Base-by-base conservation (phyloP, 2,113 vertebrate species). In the Strix uralensis region DNA sequence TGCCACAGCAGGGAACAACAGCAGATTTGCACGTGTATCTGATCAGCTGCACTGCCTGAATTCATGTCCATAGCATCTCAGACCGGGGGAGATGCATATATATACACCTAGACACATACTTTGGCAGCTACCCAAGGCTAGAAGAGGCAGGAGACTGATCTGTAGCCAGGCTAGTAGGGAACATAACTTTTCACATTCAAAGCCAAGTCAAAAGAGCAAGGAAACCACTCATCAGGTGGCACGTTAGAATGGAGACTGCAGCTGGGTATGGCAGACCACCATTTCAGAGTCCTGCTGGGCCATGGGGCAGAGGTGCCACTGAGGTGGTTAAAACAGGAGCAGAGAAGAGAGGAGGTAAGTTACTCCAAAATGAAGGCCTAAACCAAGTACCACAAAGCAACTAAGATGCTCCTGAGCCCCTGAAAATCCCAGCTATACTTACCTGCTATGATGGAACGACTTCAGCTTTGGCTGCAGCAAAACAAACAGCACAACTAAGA, bases 371-470 rank as follows among this genome's bases (percentile, higher is more conserved):
- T 0, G 0, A 65, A 77, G 16, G 26, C 38, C 63, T 55, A 83
- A 90, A 67, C 17, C 46, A 77, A 55, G n/a, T 81, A 25, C 36
- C 91, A 44, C 49, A 85, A 59, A 84, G 55, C 63, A 90, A 29
- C 4, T 46, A 46, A n/a, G 13, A 18, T 27, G 8, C 6, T 52
- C 38, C 40, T 38, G 7, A 58, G 27, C 7, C 29, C 34, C 26
- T 34, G 19, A 32, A 34, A 34, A 18, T 3, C 25, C 27, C 70
- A 65, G 34, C 63, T 30, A 21, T 58, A 52, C 98, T 98, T 70
- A 99, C 99, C 99, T 99, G 98, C 97, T 99, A 30, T 99, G 99
- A 96, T 99, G 99, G 97, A 99, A 99, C 2, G 99, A 99, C 98
- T 99, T 99, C 96, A 99, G 98, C 97, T 99, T 99, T 65, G 99